Conservation (phyloP, 2,113 vertebrate species). For the Chaenocephalus aceratus region DNA sequence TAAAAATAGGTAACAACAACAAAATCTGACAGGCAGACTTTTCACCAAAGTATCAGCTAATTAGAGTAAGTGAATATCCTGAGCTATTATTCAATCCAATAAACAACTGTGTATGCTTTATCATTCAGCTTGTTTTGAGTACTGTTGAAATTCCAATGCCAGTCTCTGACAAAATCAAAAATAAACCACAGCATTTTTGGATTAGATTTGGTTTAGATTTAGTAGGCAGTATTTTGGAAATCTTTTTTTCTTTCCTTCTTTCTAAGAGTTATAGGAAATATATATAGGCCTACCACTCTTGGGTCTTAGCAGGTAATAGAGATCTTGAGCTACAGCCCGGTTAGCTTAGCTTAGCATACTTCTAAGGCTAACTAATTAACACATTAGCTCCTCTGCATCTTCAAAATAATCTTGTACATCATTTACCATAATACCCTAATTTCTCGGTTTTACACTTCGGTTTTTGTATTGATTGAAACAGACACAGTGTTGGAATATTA, state of each 20-base stretch:
- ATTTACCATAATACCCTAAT: not conserved
- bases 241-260: not conserved
- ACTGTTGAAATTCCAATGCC: not conserved
- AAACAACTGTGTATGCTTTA: not conserved
- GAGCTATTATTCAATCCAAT: not conserved
- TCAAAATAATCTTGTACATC: not conserved
- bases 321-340: not conserved
- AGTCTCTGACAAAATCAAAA: not conserved
- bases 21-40: not conserved
- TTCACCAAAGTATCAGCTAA: not conserved
- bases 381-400: too few relatives aligned
- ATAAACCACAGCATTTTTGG: not conserved
- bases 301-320: too few relatives aligned
- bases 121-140: slow-evolving; percentile 13
- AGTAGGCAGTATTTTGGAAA: not conserved
- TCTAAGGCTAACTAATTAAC: too few relatives aligned
- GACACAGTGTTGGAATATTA: not conserved
- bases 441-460: not conserved
- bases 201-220: not conserved
- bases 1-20: not conserved
- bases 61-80: slow-evolving; percentile 23
- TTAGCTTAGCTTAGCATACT: not conserved
- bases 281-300: too few relatives aligned
- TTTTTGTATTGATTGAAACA: not conserved
- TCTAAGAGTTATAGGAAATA: too few relatives aligned